Base-by-base conservation (phyloP, 2,113 vertebrate genomes). In the Tetraodon nigroviridis region DNA sequence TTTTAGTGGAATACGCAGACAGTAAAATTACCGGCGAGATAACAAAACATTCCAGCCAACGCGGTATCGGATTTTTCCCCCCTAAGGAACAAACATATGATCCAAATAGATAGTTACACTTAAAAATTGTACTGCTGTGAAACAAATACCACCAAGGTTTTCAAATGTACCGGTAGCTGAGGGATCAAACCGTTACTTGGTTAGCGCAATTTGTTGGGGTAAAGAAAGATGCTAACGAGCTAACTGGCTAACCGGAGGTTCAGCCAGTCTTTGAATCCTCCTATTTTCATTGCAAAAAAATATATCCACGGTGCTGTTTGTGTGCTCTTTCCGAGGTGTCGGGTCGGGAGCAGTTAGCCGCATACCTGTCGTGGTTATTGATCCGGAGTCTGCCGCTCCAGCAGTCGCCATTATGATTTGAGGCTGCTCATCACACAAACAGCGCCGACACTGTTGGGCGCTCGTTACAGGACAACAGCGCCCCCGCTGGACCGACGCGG, bases 361-460 rank as follows among this genome's bases (percentile, higher is more conserved):
- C 7, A 48, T 91, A 92, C 91, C 91, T 90, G 91, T 84, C 69
- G 83, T 85, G 71, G 79, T 81, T 69, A 83, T 78, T 42, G 84
- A 84, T 83, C 88, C 91, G 84, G 80, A 74, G 57, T 91, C 91
- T 69, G 84, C 82, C 66, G 80, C 78, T 68, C 76, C 88, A 85
- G 89, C 88, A 77, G 91, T 89, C 87, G 91, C 91, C 91, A 92
- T 92, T 88, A 86, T 64, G 85, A 42, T 78, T 67, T 55, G 53
- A 71, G 71, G 71, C 61, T 76, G 85, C 73, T 62, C 74, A 67
- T 83, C 69, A 57, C 68, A 71, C 41, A 24, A 59, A 37, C 32
- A 58, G 59, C 59, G 64, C 71, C 58, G 66, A 71, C 55, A 42
- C 24, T 27, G 46, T 66, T 73, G 49, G 59, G 62, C 53, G 56